Percentiles rank a stretch among this genome's conserved stretches.
phyloP scores from a whole-genome alignment of 2,888 invertebrate genomes.

The Drosophila limbata region DNA sequence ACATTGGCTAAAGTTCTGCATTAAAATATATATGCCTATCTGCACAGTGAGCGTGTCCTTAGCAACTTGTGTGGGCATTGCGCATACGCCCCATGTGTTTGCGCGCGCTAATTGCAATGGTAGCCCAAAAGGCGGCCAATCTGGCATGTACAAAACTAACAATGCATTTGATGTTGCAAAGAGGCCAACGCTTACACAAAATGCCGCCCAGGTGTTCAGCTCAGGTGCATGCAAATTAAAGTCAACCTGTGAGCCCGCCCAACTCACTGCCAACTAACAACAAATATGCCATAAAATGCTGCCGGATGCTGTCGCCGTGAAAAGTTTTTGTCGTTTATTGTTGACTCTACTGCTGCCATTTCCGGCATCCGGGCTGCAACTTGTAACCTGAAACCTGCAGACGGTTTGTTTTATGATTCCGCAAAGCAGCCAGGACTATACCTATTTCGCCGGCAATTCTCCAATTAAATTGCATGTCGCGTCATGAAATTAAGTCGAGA shows the following conservation, averaged over 20 bases:
- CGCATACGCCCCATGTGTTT: conserved; percentile 58
- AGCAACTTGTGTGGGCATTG: conserved; percentile 22
- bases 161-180: conserved; percentile 36
- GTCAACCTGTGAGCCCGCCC: conserved; percentile 42
- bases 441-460: conserved; percentile 52
- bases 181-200: conserved; percentile 32
- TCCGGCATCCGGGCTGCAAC: conserved; percentile 56
- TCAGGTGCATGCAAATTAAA: conserved; percentile 58
- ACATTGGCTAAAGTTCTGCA: conserved; percentile 13
- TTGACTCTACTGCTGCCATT: conserved; percentile 66
- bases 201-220: conserved; percentile 44
- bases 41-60: background rate
- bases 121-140: conserved; percentile 18
- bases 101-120: conserved; percentile 51
- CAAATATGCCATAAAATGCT: conserved; percentile 65
- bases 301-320: conserved; percentile 54
- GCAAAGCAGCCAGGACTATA: conserved; percentile 3
- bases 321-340: conserved; percentile 74
- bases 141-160: conserved; percentile 42
- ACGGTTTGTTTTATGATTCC: conserved; percentile 69
- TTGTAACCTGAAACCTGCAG: conserved; percentile 29
- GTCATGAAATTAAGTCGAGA: conserved; percentile 29
- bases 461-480: conserved; percentile 53
- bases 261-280: conserved; percentile 39
- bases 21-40: conserved; percentile 24